Evolutionary conservation across 2,888 invertebrate species (phyloP).

Genomic region (Dynastes grantii): DNA sequence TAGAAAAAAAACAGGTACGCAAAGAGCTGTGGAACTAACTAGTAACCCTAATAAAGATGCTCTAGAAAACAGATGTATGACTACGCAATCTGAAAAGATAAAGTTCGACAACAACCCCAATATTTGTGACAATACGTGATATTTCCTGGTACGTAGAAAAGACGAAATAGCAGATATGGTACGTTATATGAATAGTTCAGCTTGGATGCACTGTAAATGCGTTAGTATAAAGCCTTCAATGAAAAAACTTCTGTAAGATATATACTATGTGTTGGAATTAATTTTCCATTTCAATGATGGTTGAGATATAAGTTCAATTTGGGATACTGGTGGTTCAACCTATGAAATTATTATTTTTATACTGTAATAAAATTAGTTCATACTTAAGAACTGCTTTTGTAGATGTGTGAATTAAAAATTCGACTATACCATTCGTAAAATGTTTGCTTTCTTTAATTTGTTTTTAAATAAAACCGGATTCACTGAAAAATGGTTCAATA

Average conservation of each 20-base stretch:
- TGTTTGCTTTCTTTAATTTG: no score
- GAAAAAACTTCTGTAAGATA: neutral
- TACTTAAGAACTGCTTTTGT: no score
- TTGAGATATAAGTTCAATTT: no score
- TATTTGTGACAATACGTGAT: neutral
- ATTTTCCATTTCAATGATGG: no score
- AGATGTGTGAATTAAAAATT: no score
- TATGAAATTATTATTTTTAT: no score
- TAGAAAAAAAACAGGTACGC: neutral
- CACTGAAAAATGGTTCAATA: no score
- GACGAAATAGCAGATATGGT: neutral
- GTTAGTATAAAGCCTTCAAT: constrained; percentile 4
- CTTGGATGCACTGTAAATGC: neutral
- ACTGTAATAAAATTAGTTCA: no score
- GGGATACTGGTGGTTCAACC: no score
- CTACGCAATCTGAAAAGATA: neutral
- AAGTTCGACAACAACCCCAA: neutral
- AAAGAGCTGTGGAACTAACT: neutral
- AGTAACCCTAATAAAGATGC: neutral
- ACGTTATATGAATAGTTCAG: neutral
- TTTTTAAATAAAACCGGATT: no score
- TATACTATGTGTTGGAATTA: neutral
- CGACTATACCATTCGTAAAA: no score
- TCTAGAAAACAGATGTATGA: neutral
- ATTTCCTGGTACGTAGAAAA: neutral